phyloP scores from a whole-genome alignment of 2,797 vertebrate genomes.

The Todus mexicanus region DNA sequence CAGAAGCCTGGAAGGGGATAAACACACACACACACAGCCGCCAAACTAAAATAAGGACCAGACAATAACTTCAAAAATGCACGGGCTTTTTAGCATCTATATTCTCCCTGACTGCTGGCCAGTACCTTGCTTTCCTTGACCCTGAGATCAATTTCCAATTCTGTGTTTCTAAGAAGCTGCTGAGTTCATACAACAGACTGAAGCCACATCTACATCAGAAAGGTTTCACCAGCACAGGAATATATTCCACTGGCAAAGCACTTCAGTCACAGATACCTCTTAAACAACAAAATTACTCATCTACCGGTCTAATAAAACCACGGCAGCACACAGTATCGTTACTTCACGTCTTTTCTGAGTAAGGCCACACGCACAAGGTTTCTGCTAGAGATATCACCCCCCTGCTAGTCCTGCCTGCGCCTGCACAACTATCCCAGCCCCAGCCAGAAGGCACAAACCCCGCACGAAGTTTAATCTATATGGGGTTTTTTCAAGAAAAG shows the following conservation, averaged over 20 bases:
- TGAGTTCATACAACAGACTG: neutral
- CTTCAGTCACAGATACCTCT: neutral
- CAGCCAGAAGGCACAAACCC: neutral
- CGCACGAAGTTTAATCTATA: neutral
- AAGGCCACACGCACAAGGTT: neutral
- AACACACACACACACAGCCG: accelerated
- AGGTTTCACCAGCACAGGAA: neutral
- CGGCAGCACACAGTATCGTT: neutral
- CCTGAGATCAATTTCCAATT: neutral
- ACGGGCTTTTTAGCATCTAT: neutral
- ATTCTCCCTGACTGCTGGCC: neutral
- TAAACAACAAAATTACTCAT: neutral
- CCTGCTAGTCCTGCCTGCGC: neutral
- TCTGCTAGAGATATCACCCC: neutral
- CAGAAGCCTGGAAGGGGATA: neutral
- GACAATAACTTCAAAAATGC: neutral
- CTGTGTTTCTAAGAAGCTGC: constrained; percentile 2
- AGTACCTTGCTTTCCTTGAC: neutral
- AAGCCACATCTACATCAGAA: constrained; percentile 30
- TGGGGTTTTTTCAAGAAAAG: neutral
- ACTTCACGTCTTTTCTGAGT: neutral
- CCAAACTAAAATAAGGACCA: neutral
- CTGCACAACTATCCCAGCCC: neutral
- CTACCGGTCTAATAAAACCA: neutral
- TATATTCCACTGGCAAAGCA: neutral